Evolutionary conservation across 2,888 invertebrate species (phyloP).

Genomic region (Melinaea menophilus): DNA sequence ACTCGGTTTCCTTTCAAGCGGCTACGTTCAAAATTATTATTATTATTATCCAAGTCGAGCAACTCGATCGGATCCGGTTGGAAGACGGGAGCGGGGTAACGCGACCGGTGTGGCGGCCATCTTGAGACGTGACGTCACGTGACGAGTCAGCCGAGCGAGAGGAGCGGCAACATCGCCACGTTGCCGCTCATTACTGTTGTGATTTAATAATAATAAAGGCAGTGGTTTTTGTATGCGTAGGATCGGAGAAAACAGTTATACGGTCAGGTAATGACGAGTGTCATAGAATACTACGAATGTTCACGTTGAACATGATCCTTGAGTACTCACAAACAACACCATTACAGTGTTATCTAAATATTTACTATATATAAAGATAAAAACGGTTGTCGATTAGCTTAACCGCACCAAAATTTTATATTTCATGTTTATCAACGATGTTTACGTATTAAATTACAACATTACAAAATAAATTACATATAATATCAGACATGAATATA

Average conservation of each 20-base stretch:
- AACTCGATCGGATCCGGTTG: slow-evolving; percentile 69
- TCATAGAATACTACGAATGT: slow-evolving; percentile 24
- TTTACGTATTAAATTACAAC: no score
- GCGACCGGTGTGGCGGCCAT: slow-evolving; percentile 74
- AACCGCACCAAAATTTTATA: no score
- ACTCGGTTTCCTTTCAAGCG: slow-evolving; percentile 71
- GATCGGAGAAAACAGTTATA: slow-evolving; percentile 72
- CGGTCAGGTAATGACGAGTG: slow-evolving; percentile 60
- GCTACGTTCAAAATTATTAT: slow-evolving; percentile 73
- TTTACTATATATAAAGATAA: no score
- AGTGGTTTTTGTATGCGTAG: slow-evolving; percentile 67
- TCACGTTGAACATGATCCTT: slow-evolving; percentile 14
- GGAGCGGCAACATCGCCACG: slow-evolving; percentile 71
- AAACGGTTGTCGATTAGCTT: no score
- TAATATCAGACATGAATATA: no score
- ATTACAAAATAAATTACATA: no score
- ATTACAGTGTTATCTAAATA: no score
- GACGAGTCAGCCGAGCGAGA: slow-evolving; percentile 73
- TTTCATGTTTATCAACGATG: no score
- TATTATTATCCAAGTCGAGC: slow-evolving; percentile 44
- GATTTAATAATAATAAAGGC: slow-evolving; percentile 66
- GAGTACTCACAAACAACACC: not conserved
- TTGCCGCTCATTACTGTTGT: slow-evolving; percentile 65
- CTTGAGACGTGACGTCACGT: slow-evolving; percentile 79
- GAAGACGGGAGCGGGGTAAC: slow-evolving; percentile 61